phyloP scores from a whole-genome alignment of 2,113 vertebrate species.

The Pollimyrus isidori region DNA sequence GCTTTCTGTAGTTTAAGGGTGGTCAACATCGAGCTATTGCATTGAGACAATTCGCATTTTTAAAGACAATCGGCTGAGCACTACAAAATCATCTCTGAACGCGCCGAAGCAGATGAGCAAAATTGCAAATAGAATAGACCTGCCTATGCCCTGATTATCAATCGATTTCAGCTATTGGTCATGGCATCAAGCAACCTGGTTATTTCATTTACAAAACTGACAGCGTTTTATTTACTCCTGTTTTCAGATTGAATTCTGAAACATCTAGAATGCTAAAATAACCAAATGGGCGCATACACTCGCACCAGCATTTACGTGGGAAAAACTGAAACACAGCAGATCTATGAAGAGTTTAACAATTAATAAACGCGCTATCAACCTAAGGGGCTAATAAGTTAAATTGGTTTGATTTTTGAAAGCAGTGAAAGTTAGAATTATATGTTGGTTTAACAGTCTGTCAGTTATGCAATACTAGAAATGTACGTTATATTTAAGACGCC shows the following conservation, averaged over 20 bases:
- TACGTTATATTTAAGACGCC: neutral
- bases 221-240: neutral
- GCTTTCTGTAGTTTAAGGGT: neutral
- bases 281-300: neutral
- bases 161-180: neutral
- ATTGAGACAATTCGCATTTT: neutral
- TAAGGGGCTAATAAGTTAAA: neutral
- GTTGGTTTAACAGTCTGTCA: neutral
- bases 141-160: neutral
- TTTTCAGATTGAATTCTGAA: neutral
- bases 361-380: neutral
- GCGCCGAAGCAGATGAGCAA: neutral
- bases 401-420: neutral
- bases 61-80: neutral
- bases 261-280: neutral
- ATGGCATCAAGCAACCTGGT: neutral
- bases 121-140: neutral
- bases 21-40: neutral
- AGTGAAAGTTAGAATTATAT: neutral
- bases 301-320: neutral
- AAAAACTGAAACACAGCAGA: neutral
- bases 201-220: neutral
- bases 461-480: neutral
- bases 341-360: neutral
- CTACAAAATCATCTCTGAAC: neutral